phyloP scores from a whole-genome alignment of 2,797 vertebrate species.

The Paramormyrops hopkinsi region DNA sequence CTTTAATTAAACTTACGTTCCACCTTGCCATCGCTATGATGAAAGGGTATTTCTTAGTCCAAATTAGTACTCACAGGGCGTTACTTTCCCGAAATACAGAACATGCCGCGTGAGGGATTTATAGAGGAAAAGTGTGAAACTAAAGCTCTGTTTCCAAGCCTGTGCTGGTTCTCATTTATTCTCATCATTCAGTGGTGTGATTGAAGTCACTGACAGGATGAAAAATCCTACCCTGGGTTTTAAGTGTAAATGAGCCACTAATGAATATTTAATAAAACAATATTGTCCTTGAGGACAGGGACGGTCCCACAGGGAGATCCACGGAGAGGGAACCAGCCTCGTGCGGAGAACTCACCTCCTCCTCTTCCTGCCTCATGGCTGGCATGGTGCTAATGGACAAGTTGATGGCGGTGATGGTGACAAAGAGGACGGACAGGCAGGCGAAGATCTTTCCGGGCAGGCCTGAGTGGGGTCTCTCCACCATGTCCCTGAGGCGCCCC shows the following conservation, averaged over 20 bases:
- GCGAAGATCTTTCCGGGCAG: conserved; percentile 97
- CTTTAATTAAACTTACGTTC: neutral
- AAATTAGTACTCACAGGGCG: neutral
- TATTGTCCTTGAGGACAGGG: neutral
- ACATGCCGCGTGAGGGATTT: neutral
- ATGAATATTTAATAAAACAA: neutral
- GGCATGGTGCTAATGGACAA: conserved; percentile 98
- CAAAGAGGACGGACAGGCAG: conserved; percentile 91
- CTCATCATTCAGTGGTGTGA: neutral
- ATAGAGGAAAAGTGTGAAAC: neutral
- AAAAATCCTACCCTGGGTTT: neutral
- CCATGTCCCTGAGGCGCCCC: conserved; percentile 88
- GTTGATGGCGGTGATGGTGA: conserved; percentile 93
- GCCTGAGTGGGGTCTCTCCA: conserved; percentile 93
- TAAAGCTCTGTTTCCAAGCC: neutral
- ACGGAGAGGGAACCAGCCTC: neutral
- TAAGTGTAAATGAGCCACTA: neutral
- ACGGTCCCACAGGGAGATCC: neutral
- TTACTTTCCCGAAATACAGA: neutral
- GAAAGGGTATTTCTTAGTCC: neutral
- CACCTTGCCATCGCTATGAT: neutral
- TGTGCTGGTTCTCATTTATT: neutral
- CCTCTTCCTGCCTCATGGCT: conserved; percentile 87
- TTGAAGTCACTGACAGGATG: neutral
- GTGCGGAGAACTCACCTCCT: conserved; percentile 70